These are phyloP conservation scores for Galago senegalensis DNA, from an alignment of 2,797 vertebrate genomes.

Conservation along the genomic window DNA sequence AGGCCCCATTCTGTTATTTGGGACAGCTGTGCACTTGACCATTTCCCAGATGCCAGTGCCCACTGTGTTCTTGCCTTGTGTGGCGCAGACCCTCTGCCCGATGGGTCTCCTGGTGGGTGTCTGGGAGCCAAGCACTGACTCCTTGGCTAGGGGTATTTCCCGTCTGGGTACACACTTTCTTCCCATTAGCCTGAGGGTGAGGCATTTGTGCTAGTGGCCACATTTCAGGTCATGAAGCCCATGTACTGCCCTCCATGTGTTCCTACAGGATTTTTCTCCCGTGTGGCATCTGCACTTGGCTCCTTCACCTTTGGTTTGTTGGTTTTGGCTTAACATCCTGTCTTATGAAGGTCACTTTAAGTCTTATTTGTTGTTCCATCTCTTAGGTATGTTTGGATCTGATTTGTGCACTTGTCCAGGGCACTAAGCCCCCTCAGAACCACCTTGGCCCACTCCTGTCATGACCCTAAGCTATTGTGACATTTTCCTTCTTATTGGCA, in stretches of 20 bases:
- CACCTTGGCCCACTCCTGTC: background rate
- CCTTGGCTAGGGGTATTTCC: background rate
- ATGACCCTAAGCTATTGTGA: background rate
- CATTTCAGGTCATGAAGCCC: background rate
- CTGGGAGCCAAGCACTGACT: background rate
- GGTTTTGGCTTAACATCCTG: constrained; percentile 21
- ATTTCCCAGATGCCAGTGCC: background rate
- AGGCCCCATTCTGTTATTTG: background rate
- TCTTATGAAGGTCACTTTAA: constrained; percentile 20
- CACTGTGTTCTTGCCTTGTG: background rate
- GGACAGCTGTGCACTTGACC: background rate
- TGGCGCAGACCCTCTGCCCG: background rate
- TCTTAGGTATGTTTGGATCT: background rate
- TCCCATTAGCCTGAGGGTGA: background rate
- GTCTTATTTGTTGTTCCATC: background rate
- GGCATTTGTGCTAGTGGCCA: background rate
- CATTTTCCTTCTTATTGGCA: constrained; percentile 31
- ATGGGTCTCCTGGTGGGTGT: background rate
- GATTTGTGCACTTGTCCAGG: background rate
- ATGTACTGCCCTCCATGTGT: background rate
- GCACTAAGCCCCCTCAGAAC: background rate
- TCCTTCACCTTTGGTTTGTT: constrained; percentile 20
- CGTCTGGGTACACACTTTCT: background rate
- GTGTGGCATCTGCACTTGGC: background rate
- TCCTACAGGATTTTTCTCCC: background rate